Percentiles rank a stretch among this genome's conserved stretches.
phyloP scores from a whole-genome alignment of 2,797 vertebrate species.

The Gymnoscopelus braueri region DNA sequence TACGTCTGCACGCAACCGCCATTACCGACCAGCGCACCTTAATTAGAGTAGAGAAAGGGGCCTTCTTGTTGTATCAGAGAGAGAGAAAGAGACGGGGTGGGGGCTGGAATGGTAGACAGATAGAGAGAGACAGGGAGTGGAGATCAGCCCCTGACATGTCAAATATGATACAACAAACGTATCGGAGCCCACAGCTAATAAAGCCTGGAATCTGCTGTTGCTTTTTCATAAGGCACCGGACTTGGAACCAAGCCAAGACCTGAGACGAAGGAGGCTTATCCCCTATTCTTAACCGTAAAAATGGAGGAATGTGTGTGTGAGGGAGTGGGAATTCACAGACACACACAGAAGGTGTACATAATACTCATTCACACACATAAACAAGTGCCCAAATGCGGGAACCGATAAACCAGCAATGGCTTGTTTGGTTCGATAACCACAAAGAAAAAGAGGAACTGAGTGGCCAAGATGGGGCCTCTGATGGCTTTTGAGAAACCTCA shows the following conservation, averaged over 20 bases:
- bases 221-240: constrained; percentile 63
- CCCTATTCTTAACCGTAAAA: constrained; percentile 48
- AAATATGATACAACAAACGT: constrained; percentile 66
- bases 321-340: not conserved
- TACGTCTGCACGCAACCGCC: constrained; percentile 78
- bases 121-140: constrained; percentile 4
- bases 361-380: not conserved
- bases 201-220: constrained; percentile 73
- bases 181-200: constrained; percentile 64
- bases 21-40: constrained; percentile 71
- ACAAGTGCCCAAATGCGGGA: not conserved
- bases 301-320: constrained; percentile 53
- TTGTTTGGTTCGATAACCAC: constrained; percentile 42
- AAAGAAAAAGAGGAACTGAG: constrained; percentile 37
- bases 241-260: constrained; percentile 59
- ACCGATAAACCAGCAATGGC: constrained; percentile 35
- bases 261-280: constrained; percentile 52
- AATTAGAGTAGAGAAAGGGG: constrained; percentile 60
- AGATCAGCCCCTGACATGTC: constrained; percentile 64
- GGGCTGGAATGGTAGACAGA: not conserved
- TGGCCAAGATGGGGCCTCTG: constrained; percentile 1
- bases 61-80: constrained; percentile 56
- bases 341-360: not conserved
- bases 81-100: not conserved
- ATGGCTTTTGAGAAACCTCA: constrained; percentile 23